Evolutionary conservation across 1,140 invertebrate species (phyloP), one percentile per base, ranked within the genome.

Genomic region (Lerema accius): DNA sequence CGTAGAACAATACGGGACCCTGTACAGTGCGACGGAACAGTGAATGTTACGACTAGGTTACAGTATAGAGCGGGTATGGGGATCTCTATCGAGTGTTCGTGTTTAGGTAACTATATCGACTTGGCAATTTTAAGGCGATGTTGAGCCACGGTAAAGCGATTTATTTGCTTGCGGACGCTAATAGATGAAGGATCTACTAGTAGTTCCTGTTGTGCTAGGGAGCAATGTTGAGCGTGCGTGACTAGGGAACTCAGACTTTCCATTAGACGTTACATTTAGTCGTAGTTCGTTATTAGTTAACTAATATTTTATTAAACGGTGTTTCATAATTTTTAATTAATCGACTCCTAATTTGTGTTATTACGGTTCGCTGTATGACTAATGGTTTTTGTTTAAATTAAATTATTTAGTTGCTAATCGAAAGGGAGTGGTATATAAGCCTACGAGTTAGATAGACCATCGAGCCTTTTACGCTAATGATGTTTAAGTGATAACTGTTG

Each of bases 341-440:
- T 55, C 39, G 19, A 51, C 49, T 39, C 10, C 10, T 51, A 42
- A 42, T 55, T 55, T 42, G 37, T 71, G 68, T 65, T 37, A 37
- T 66, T 70, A 45, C 45, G 37, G 48, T 68, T 48, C 23, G 9
- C 10, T 66, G 59, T 67, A 69, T 65, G 23, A 67, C 49, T 73
- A 70, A 70, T 69, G 50, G 49, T 56, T 48, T 68, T 49, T 69
- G 55, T 28, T 63, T 74, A 65, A 74, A 63, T 74, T 74, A 74
- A 74, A 69, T 74, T 74, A 74, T 74, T 74, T 74, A 68, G 61
- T 69, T 70, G 63, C 43, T 61, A 37, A 40, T 42, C 35, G n/a
- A 40, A 53, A 10, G 16, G 16, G 35, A 40, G 37, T 40, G 37
- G 50, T 16, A n/a, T 4, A 13, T 19, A n/a, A 40, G 10, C 35